phyloP scores from a whole-genome alignment of 2,113 vertebrate genomes.

The Calidris pygmaea region DNA sequence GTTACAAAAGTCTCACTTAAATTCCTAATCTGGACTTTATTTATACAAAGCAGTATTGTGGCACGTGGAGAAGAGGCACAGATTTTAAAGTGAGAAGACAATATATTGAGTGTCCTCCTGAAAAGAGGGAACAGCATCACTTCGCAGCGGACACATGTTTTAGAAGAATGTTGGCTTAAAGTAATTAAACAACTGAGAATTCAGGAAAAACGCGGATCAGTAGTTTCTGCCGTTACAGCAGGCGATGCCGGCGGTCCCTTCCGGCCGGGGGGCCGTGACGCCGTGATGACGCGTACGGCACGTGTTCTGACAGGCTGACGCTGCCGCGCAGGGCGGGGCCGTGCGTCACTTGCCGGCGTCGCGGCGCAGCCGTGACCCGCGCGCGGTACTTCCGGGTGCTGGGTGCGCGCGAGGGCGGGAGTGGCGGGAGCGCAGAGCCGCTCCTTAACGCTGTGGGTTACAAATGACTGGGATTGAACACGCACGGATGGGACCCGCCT shows the following conservation, averaged over 20 bases:
- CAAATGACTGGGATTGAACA: not conserved
- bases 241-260: not conserved
- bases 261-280: not conserved
- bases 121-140: not conserved
- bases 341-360: not conserved
- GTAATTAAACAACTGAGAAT: not conserved
- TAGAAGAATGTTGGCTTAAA: not conserved
- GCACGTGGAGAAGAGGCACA: rapidly evolving
- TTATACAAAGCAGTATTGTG: rapidly evolving
- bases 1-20: not conserved
- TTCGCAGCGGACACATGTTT: not conserved
- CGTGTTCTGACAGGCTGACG: not conserved
- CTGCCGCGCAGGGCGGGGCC: no score
- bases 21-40: not conserved
- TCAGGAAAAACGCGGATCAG: not conserved
- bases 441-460: no score
- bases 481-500: not conserved
- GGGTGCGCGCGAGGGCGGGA: no score
- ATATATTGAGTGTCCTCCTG: not conserved
- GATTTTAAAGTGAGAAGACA: not conserved
- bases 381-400: no score
- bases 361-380: not conserved
- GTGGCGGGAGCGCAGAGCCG: not conserved
- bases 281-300: not conserved
- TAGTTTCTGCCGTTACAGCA: not conserved